Evolutionary conservation across 2,888 invertebrate genomes (phyloP), one percentile per base, ranked within the genome.

Genomic region (Apomyelois bistriatella): DNA sequence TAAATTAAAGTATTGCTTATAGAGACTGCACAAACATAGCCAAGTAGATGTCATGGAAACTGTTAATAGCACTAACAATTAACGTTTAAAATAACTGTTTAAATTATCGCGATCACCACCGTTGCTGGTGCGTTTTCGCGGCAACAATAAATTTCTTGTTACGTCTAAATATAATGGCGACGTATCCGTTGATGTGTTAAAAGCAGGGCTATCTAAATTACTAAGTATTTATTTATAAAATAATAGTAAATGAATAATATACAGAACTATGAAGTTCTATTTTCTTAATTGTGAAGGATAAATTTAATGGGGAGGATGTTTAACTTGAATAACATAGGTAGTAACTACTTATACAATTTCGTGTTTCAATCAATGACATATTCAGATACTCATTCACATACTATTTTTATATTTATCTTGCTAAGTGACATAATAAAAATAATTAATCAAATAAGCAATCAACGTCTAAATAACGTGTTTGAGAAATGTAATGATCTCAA

Each of bases 61-160:
- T 54, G 56, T 65, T 65, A 66, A 66, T 66, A 72, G 79, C 76
- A 79, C 82, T 79, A 81, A 82, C 82, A 83, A 82, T 85, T 82
- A 82, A 65, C 76, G 71, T 69, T 74, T 76, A 77, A 84, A 85
- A 83, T 83, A 83, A 83, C 73, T 78, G 68, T 70, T 61, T 81
- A 77, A 82, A 84, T 82, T 76, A 79, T 80, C 68, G 74, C 83
- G 74, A 80, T 78, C 77, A 68, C 60, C 68, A 66, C 70, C 72
- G 70, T 71, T 70, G 22, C 22, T 22, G 64, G 66, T 64, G 59
- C 65, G 64, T 71, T 40, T 22, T 74, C 51, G 43, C 43, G 28
- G 38, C 36, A 13, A 36, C 43, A 62, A 63, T 67, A 68, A 68
- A 70, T 68, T 61, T 61, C 63, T 64, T 57, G 54, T 60, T 52